A percentile compares a stretch with the other conserved stretches of the same genome.
phyloP scores from a whole-genome alignment of 2,888 invertebrate genomes.

The Hanleya hanleyi region DNA sequence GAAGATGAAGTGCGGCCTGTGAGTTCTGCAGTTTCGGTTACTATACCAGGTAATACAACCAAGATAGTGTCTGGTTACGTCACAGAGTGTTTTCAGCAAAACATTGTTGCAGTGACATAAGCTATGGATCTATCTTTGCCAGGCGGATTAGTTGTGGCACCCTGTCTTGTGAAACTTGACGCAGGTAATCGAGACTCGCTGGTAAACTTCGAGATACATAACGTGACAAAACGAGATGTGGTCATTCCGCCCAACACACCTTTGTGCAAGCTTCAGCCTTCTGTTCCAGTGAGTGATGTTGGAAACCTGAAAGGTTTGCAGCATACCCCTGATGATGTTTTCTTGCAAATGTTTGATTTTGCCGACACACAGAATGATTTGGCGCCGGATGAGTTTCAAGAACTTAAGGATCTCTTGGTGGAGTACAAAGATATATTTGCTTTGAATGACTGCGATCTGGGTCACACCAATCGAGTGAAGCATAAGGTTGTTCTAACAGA shows the following conservation, averaged over 20 bases:
- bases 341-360: background rate
- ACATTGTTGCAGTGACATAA: background rate
- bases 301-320: background rate
- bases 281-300: background rate
- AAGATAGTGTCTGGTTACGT: no score
- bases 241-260: background rate
- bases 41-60: no score
- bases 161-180: background rate
- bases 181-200: background rate
- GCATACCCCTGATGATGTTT: background rate
- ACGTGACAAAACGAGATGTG: background rate
- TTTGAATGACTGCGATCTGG: background rate
- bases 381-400: background rate
- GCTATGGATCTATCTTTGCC: background rate
- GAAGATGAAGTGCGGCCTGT: no score
- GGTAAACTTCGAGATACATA: background rate
- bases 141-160: background rate
- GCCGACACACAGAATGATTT: background rate
- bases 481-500: background rate
- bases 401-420: background rate
- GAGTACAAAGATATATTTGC: no score
- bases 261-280: background rate
- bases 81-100: no score
- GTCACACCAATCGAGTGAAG: background rate
- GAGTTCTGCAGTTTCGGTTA: no score